Evolutionary conservation across 2,888 invertebrate genomes (phyloP).

Genomic region (Xiphydria camelus): DNA sequence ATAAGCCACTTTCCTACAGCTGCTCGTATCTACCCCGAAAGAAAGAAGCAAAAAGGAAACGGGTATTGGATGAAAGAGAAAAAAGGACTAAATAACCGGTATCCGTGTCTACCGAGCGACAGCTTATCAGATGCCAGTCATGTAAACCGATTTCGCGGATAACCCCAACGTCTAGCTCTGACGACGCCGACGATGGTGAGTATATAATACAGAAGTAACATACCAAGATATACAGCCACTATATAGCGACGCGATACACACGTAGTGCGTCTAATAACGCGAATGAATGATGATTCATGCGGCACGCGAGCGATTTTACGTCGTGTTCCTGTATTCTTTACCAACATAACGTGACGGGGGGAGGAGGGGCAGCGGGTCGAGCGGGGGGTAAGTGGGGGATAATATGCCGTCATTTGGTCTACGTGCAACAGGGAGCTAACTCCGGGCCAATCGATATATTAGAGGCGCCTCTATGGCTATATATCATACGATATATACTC

Average conservation of each 20-base stretch:
- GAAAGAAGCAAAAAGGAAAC: conserved; percentile 6
- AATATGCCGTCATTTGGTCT: conserved; percentile 47
- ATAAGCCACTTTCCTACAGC: no score
- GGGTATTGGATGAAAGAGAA: no score
- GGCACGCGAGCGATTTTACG: conserved; percentile 51
- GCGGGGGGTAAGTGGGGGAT: conserved; percentile 43
- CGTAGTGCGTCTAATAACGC: conserved; percentile 37
- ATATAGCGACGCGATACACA: conserved; percentile 1
- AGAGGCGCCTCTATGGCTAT: not conserved
- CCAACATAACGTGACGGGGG: conserved; percentile 25
- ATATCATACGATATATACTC: not conserved
- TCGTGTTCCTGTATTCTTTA: conserved; percentile 42
- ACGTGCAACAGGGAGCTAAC: conserved; percentile 45
- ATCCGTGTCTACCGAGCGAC: conserved; percentile 29
- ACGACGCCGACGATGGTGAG: conserved; percentile 10
- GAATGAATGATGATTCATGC: conserved; percentile 54
- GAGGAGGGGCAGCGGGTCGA: conserved; percentile 9
- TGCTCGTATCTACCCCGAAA: no score
- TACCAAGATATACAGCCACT: conserved; percentile 26
- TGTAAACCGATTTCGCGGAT: conserved; percentile 44
- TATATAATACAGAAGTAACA: conserved; percentile 26
- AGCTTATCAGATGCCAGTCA: conserved; percentile 44
- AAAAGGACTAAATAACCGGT: conserved; percentile 38
- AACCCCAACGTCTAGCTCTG: conserved; percentile 26
- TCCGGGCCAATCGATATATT: conserved; percentile 35